Base-by-base conservation (phyloP, 1,140 invertebrate species). In the Hormaphis cornu region DNA sequence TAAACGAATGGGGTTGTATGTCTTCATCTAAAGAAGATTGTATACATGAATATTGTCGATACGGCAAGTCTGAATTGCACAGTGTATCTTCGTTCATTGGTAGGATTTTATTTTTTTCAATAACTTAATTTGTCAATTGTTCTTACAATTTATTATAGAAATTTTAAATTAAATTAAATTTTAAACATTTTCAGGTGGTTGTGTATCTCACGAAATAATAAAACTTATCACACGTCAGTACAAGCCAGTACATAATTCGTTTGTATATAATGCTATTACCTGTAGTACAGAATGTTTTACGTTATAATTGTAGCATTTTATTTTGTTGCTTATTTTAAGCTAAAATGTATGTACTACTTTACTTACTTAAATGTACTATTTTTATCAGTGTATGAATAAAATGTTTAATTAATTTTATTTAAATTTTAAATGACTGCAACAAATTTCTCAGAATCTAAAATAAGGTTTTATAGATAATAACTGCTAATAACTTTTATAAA, bases 191-290 rank as follows among this genome's bases (percentile, higher is more conserved):
- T 14, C 72, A 83, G 87, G 89, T 73, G 97, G 95, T 2, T 89
- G 92, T 76, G 89, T 88, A 42, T 94, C 95, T 14, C 97, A 99
- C 75, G 97, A 99, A 82, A 86, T 87, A 3, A 97, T 99, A 69
- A 99, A 99, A 82, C 81, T 99, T n/a, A 85, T 98, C 50, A 99
- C 97, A 1, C 85, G 86, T 74, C 97, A 99, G 80, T 99, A 97
- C 78, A 90, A 95, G 76, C 95, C 96, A 12, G 83, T 99, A 42
- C 87, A 97, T 78, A 97, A 98, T 80, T 94, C 91, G 1, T 92
- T 95, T 79, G 88, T 98, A 73, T 97, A 96, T 79, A 95, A 98
- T 83, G 93, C 89, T 63, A 91, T 95, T 73, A 90, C 87, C 69
- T 91, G 90, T 59, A 91, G 87, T 71, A 90, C 91, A 48, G 84